Evolutionary conservation across 2,113 vertebrate species (phyloP), one percentile per base, ranked within the genome.

Genomic region (Nycticryphes semicollaris): DNA sequence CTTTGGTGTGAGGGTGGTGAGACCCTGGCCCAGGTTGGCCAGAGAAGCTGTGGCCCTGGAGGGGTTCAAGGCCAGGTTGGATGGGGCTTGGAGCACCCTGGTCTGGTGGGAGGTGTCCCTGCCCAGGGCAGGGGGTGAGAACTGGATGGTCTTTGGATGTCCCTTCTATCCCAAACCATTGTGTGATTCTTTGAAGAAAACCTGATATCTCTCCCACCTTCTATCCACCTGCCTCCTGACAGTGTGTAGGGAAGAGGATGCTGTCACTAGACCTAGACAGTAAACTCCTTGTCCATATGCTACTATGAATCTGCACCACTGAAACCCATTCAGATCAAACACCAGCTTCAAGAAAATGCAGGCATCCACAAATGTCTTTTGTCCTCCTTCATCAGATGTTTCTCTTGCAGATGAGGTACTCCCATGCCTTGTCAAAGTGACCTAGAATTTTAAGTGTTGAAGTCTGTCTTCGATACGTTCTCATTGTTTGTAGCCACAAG

Each of bases 401-500:
- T 57, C 80, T 78, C 28, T 59, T 43, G 17, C 45, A 70, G 31
- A 56, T 54, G n/a, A 50, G 39, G 8, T 20, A 5, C 18, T 57
- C 63, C 50, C 13, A 47, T 31, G 20, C 12, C 54, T 31, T 43
- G 62, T 43, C 86, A 50, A 62, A 78, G 48, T 53, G 77, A 90
- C 78, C 57, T 27, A 41, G 47, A 87, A 90, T 76, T 84, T 72
- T 4, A 5, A 48, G 21, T 10, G 9, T 27, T 24, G 51, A 35
- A 62, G 23, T 37, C 18, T 6, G 48, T 18, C 41, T 62, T 78
- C 81, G 33, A 10, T 63, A 39, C 95, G 98, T 93, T 64, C 73
- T 97, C 95, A 56, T 96, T 79, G 41, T 91, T 84, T 62, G 20
- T 20, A 96, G 78, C 98, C 98, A 98, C 98, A 97, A 98, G 98